Percentiles rank a stretch among this genome's conserved stretches.
Evolutionary conservation across 1,140 invertebrate genomes (phyloP).

Genomic region (Drusus annulatus): DNA sequence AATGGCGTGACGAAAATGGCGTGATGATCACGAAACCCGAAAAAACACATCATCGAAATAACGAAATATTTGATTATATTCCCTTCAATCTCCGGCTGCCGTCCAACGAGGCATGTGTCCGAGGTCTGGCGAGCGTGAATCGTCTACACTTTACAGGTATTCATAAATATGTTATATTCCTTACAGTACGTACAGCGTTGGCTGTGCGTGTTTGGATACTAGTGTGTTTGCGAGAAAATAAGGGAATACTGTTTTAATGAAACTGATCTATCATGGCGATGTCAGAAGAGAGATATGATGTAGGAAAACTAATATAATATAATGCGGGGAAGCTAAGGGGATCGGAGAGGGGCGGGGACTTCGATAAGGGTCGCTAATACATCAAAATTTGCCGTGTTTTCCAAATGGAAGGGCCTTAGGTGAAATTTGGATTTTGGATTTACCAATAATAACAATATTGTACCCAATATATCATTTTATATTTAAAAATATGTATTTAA

Average conservation of each 20-base stretch:
- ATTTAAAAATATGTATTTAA: too few species aligned
- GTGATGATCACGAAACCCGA: not conserved
- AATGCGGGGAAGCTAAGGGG: slow-evolving; percentile 18
- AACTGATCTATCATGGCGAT: slow-evolving; percentile 57
- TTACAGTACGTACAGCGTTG: too few species aligned
- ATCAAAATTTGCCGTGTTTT: slow-evolving; percentile 48
- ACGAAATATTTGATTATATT: slow-evolving; percentile 22
- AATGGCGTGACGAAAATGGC: too few species aligned
- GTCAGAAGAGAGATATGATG: slow-evolving; percentile 55
- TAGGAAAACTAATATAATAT: slow-evolving; percentile 38
- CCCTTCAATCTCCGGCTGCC: not conserved
- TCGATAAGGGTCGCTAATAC: slow-evolving; percentile 58
- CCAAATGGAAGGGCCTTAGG: slow-evolving; percentile 12
- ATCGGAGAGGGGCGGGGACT: slow-evolving; percentile 16
- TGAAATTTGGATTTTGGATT: too few species aligned
- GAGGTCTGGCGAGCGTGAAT: too few species aligned
- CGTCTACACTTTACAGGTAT: too few species aligned
- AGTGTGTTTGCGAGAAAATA: slow-evolving; percentile 43
- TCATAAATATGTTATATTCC: too few species aligned
- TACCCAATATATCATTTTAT: too few species aligned
- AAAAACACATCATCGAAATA: not conserved
- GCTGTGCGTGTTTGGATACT: slow-evolving; percentile 41
- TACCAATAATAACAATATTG: too few species aligned
- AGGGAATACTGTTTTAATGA: slow-evolving; percentile 58
- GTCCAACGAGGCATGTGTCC: not conserved